Conservation (phyloP, 2,888 invertebrate species). For the Diabrotica balteata region DNA sequence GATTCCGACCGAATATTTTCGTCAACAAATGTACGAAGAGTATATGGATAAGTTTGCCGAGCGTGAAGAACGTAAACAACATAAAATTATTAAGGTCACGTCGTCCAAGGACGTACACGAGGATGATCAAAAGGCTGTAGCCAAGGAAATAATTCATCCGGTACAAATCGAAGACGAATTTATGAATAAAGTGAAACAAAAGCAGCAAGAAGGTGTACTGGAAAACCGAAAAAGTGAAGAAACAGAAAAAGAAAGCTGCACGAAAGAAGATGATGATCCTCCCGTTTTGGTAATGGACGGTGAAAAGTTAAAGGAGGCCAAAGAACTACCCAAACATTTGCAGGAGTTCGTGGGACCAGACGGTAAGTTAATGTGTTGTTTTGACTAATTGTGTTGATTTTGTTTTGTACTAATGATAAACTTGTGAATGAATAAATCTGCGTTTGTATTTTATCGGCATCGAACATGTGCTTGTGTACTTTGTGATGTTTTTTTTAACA, state of each 20-base stretch:
- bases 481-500: conserved; percentile 22
- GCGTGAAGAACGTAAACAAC: conserved; percentile 78
- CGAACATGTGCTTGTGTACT: conserved; percentile 17
- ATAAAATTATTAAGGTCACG: conserved; percentile 82
- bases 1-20: conserved; percentile 72
- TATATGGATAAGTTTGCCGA: conserved; percentile 81
- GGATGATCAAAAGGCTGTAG: conserved; percentile 30
- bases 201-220: conserved; percentile 66
- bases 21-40: conserved; percentile 85
- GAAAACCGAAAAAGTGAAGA: conserved; percentile 44
- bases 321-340: conserved; percentile 77
- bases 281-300: conserved; percentile 71
- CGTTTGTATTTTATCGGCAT: conserved; percentile 29
- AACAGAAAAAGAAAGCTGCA: conserved; percentile 15
- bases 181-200: conserved; percentile 75
- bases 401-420: conserved; percentile 24
- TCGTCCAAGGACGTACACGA: conserved; percentile 53
- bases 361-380: conserved; percentile 23
- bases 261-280: conserved; percentile 42
- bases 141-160: conserved; percentile 57
- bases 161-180: conserved; percentile 77
- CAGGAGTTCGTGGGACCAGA: conserved; percentile 73
- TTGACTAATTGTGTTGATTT: conserved; percentile 15
- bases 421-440: conserved; percentile 15
- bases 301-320: conserved; percentile 68